Evolutionary conservation across 1,140 invertebrate species (phyloP).

Genomic region (Drosophila yakuba): DNA sequence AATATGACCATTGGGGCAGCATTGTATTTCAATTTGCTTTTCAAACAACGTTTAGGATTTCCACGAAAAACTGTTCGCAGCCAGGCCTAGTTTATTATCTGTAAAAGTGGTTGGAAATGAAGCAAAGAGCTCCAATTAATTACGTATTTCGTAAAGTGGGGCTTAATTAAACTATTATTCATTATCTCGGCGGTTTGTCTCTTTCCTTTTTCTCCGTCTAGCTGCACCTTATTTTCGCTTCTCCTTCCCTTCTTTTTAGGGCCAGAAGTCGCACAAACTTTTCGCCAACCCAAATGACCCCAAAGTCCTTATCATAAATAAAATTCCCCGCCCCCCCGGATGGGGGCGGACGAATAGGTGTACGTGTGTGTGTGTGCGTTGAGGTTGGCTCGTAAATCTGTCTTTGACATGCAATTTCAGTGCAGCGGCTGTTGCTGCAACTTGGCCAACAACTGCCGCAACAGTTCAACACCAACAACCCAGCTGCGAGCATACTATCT

Average conservation of each 20-base stretch:
- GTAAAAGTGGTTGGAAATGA: neutral
- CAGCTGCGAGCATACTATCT: slow-evolving; percentile 51
- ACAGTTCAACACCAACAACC: slow-evolving; percentile 26
- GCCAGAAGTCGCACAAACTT: slow-evolving; percentile 49
- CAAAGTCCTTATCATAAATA: slow-evolving; percentile 73
- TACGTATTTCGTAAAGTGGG: slow-evolving; percentile 72
- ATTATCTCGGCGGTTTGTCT: slow-evolving; percentile 55
- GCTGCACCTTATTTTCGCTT: slow-evolving; percentile 49
- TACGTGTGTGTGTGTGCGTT: slow-evolving; percentile 15
- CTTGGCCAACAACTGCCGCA: slow-evolving; percentile 40
- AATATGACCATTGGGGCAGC: slow-evolving; percentile 29
- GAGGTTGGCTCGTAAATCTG: slow-evolving; percentile 75
- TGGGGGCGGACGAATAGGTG: too few species aligned
- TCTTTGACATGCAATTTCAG: slow-evolving; percentile 81
- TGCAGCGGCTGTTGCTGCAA: slow-evolving; percentile 80
- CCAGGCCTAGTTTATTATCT: slow-evolving; percentile 35
- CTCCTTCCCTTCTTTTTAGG: slow-evolving; percentile 1
- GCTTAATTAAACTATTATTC: slow-evolving; percentile 81
- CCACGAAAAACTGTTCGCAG: slow-evolving; percentile 24
- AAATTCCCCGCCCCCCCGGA: slow-evolving; percentile 41
- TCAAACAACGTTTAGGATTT: slow-evolving; percentile 26
- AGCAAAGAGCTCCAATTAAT: slow-evolving; percentile 64
- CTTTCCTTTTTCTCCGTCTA: neutral
- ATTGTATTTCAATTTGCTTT: slow-evolving; percentile 56
- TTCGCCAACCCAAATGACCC: slow-evolving; percentile 32